These are phyloP conservation scores for Tenualosa thibaudeaui DNA, from an alignment of 2,797 vertebrate species.

Conservation along the genomic window DNA sequence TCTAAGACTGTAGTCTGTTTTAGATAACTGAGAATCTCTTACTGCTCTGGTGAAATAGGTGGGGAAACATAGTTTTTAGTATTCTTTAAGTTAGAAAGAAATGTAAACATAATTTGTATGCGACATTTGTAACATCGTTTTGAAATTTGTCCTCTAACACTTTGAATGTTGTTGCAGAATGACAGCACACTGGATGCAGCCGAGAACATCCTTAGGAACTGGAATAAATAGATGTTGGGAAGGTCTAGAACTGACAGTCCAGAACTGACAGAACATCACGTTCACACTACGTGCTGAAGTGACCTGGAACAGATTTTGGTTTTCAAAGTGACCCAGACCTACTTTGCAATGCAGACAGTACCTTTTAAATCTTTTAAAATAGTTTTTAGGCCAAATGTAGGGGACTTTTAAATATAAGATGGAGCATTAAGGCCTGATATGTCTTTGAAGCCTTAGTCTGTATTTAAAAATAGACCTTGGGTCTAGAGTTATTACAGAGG, in stretches of 20 bases:
- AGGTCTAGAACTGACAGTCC: neutral
- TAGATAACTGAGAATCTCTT: neutral
- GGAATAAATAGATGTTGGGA: constrained; percentile 66
- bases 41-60: neutral
- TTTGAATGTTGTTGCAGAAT: constrained; percentile 70
- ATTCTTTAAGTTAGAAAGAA: neutral
- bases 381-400: neutral
- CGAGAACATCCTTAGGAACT: constrained; percentile 85
- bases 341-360: no score
- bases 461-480: no score
- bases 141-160: neutral
- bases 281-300: neutral
- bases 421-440: no score
- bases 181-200: constrained; percentile 90
- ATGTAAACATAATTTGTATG: neutral
- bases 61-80: neutral
- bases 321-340: no score
- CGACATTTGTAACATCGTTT: neutral
- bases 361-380: no score
- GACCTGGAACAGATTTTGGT: neutral
- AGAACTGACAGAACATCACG: no score
- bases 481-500: no score
- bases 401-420: neutral
- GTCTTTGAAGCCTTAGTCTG: no score
- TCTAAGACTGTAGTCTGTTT: no score